Percentiles rank a stretch among this genome's conserved stretches.
phyloP scores from a whole-genome alignment of 2,888 invertebrate species.

The Hololepta plana region DNA sequence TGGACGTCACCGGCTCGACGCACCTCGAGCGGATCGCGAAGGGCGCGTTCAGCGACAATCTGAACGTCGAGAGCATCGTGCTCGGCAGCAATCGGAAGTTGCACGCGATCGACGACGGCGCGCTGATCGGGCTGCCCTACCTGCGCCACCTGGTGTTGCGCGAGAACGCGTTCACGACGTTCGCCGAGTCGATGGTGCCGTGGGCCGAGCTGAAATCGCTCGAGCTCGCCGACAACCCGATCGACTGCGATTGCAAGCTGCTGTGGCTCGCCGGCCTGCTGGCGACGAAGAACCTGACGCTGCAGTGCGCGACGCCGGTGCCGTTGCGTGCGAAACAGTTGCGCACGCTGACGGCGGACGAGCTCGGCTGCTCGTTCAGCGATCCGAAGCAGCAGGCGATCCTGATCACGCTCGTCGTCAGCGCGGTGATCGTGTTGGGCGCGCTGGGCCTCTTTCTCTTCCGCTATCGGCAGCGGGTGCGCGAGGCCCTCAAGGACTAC shows the following conservation, averaged over 20 bases:
- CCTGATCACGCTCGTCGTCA: slow-evolving; percentile 56
- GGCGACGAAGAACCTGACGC: slow-evolving; percentile 45
- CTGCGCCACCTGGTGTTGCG: slow-evolving; percentile 55
- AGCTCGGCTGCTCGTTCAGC: slow-evolving; percentile 64
- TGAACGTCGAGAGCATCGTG: slow-evolving; percentile 60
- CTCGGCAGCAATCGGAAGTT: slow-evolving; percentile 64
- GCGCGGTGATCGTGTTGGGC: slow-evolving; percentile 51
- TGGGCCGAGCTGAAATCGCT: slow-evolving; percentile 60
- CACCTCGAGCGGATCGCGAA: slow-evolving; percentile 53
- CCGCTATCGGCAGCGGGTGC: slow-evolving; percentile 61
- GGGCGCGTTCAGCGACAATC: slow-evolving; percentile 62
- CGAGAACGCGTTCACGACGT: slow-evolving; percentile 57
- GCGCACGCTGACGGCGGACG: slow-evolving; percentile 49
- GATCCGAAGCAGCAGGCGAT: slow-evolving; percentile 66
- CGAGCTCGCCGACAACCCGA: slow-evolving; percentile 67
- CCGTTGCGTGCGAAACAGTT: slow-evolving; percentile 52
- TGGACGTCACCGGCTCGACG: slow-evolving; percentile 65
- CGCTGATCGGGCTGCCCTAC: slow-evolving; percentile 61
- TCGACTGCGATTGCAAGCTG: slow-evolving; percentile 63
- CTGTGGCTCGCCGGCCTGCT: slow-evolving; percentile 63
- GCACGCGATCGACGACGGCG: slow-evolving; percentile 52
- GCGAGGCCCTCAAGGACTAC: slow-evolving; percentile 67
- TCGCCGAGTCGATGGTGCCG: slow-evolving; percentile 63
- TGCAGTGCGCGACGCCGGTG: slow-evolving; percentile 57
- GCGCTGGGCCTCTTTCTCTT: slow-evolving; percentile 57